Evolutionary conservation across 1,140 invertebrate species (phyloP).

Genomic region (Hyposmocoma kahamanoa): DNA sequence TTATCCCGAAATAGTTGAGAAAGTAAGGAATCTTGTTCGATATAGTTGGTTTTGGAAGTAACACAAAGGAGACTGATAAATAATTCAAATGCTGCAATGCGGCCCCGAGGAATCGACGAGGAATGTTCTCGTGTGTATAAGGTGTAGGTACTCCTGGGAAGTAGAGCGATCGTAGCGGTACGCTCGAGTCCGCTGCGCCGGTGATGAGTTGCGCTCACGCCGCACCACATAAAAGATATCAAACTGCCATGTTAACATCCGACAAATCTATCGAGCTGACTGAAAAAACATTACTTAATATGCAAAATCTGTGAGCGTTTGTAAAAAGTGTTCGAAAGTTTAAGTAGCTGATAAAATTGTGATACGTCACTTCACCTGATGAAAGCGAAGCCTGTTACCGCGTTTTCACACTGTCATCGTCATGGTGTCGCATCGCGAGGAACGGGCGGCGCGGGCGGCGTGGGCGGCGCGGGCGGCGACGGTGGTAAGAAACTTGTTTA

Average conservation of each 20-base stretch:
- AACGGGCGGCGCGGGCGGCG: too few species aligned
- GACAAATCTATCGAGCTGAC: too few species aligned
- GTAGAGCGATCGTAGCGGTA: too few species aligned
- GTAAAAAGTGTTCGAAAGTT: too few species aligned
- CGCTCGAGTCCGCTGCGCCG: too few species aligned
- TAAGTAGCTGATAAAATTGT: neutral
- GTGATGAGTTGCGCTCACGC: too few species aligned
- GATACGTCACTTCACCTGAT: neutral
- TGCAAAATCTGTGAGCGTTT: too few species aligned
- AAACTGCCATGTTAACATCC: too few species aligned
- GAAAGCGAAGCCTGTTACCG: neutral
- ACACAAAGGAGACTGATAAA: constrained; percentile 62
- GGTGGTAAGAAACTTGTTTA: constrained; percentile 13
- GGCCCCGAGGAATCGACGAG: constrained; percentile 48
- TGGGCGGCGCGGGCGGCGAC: constrained; percentile 12
- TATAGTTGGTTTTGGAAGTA: constrained; percentile 53
- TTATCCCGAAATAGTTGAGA: constrained; percentile 17
- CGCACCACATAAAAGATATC: too few species aligned
- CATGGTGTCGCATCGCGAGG: constrained; percentile 6
- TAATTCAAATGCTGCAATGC: constrained; percentile 66
- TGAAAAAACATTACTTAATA: too few species aligned
- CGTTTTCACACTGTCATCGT: neutral
- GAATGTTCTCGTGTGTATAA: constrained; percentile 31
- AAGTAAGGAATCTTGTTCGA: constrained; percentile 34
- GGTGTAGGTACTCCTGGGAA: neutral